A percentile compares a stretch with the other conserved stretches of the same genome.
These are phyloP conservation scores for Melanotus villosus DNA, from an alignment of 2,888 invertebrate genomes.

Conservation along the genomic window DNA sequence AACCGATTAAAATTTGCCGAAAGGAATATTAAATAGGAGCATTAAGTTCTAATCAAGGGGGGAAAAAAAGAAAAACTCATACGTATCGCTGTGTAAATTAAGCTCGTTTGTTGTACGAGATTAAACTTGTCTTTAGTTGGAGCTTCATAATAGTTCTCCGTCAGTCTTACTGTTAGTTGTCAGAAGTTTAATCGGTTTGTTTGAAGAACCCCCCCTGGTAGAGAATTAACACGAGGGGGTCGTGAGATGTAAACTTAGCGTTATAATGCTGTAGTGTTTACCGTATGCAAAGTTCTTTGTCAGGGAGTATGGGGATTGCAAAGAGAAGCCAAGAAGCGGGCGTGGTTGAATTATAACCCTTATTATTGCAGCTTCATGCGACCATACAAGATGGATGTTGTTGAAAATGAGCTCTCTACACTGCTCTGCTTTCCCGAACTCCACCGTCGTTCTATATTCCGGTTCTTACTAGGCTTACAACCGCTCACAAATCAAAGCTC, in stretches of 20 bases:
- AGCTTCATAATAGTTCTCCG: background rate
- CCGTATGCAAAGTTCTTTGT: slow-evolving; percentile 48
- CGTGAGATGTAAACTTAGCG: slow-evolving; percentile 32
- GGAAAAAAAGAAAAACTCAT: background rate
- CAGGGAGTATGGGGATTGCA: slow-evolving; percentile 39
- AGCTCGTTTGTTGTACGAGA: background rate
- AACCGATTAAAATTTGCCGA: background rate
- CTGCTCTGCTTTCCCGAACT: slow-evolving; percentile 47
- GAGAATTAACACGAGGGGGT: background rate
- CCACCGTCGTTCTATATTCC: slow-evolving; percentile 44
- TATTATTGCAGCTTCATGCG: slow-evolving; percentile 66
- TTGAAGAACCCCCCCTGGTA: background rate
- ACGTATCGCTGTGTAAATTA: background rate
- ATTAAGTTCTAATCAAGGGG: no score
- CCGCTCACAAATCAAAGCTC: slow-evolving; percentile 44
- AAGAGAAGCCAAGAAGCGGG: slow-evolving; percentile 54
- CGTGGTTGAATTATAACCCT: slow-evolving; percentile 64
- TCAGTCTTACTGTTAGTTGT: background rate
- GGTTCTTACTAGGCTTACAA: slow-evolving; percentile 44
- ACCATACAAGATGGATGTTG: slow-evolving; percentile 66
- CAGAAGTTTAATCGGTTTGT: slow-evolving; percentile 1
- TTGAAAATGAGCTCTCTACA: slow-evolving; percentile 64
- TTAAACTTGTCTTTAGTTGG: slow-evolving; percentile 1
- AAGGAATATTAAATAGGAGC: no score
- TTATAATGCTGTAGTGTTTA: slow-evolving; percentile 43